A percentile compares a stretch with the other conserved stretches of the same genome.
Conservation (phyloP, 2,113 vertebrate genomes). For the Nerophis ophidion region DNA sequence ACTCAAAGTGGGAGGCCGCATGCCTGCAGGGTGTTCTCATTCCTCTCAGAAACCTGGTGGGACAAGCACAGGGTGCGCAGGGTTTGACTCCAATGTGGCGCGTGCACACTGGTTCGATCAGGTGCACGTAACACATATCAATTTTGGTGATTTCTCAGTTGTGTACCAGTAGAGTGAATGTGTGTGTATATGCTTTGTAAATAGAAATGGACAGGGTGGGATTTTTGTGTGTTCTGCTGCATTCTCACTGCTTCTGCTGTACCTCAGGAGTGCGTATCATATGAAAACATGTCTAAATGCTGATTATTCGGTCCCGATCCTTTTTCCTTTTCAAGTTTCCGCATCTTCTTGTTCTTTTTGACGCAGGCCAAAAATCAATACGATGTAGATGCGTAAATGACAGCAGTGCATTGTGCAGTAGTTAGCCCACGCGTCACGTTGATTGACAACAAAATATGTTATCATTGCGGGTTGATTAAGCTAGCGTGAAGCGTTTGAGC, state of each 20-base stretch:
- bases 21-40: slow-evolving; percentile 30
- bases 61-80: slow-evolving; percentile 14
- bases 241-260: slow-evolving; percentile 52
- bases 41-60: slow-evolving; percentile 18
- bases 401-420: slow-evolving; percentile 16
- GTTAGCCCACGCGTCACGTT: slow-evolving; percentile 11
- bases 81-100: slow-evolving; percentile 21
- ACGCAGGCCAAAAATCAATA: slow-evolving; percentile 6
- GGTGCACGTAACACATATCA: slow-evolving; percentile 33
- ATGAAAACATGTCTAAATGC: slow-evolving; percentile 69
- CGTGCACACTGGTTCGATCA: slow-evolving; percentile 32
- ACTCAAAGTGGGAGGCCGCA: slow-evolving; percentile 29
- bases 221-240: slow-evolving; percentile 34
- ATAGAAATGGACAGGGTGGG: slow-evolving; percentile 47
- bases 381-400: neutral
- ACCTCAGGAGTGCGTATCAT: slow-evolving; percentile 41
- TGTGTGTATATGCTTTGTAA: slow-evolving; percentile 56
- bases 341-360: slow-evolving; percentile 14
- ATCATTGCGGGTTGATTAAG: slow-evolving; percentile 3
- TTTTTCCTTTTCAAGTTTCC: slow-evolving; percentile 10
- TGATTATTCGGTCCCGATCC: slow-evolving; percentile 53
- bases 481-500: slow-evolving; percentile 18
- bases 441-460: slow-evolving; percentile 16
- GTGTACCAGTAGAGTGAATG: slow-evolving; percentile 23
- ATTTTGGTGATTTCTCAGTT: slow-evolving; percentile 16